Base-by-base conservation (phyloP, 2,113 vertebrate species). In the Copsychus sechellarum region DNA sequence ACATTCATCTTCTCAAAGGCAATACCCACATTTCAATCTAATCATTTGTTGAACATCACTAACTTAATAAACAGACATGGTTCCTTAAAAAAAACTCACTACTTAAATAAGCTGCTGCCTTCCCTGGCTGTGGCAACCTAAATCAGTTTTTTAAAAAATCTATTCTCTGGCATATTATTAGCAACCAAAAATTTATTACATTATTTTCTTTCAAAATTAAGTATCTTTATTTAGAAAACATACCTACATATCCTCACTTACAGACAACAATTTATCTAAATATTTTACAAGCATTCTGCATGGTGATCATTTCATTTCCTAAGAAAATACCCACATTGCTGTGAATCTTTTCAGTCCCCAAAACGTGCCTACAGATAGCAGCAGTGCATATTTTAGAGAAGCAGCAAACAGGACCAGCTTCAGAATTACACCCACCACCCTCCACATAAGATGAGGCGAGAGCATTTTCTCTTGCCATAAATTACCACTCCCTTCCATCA, bases 391-490 rank as follows among this genome's bases (percentile, higher is more conserved):
- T 89, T 96, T 95, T 54, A 94, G 85, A 85, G 58, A 66, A 56
- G 86, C 78, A 88, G 90, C 81, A 70, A 85, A 95, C 74, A 90
- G 85, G 90, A 95, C 87, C 93, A 77, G 86, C 67, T 70, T 97
- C 94, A 94, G 94, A 76, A 77, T 80, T 76, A 95, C 93, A 96
- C 85, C 92, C 88, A 96, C 88, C 66, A 82, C 54, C 65, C 81
- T 92, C 81, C 62, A 88, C 60, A 92, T 3, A 72, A 88, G 82
- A 90, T 19, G 82, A 90, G 60, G 79, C 31, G 2, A 77, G 38
- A 94, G 79, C 66, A 0, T 57, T 74, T 89, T 85, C 88, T 82
- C 74, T 58, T 91, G 56, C 84, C 90, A 81, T 91, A 93, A 95
- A 95, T 92, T 91, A 92, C 87, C 74, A 31, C 78, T 92, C 87